Percentiles rank a stretch among this genome's conserved stretches.
Conservation (phyloP, 2,888 invertebrate species). For the Epinotia nisella region DNA sequence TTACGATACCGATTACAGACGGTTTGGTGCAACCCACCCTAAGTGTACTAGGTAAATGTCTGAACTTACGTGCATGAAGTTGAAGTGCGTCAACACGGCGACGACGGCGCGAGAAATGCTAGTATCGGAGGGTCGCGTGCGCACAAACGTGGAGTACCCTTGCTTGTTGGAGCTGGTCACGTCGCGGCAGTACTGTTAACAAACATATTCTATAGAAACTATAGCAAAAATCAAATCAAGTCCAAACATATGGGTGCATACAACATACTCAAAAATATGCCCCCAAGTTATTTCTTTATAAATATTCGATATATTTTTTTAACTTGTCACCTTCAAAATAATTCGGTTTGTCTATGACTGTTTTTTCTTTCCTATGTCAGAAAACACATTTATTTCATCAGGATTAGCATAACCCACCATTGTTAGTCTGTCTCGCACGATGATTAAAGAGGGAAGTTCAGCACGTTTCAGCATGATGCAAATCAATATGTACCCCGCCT, state of each 20-base stretch:
- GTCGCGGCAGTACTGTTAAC: conserved; percentile 94
- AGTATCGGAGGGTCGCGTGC: conserved; percentile 96
- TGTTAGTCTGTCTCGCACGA: not conserved
- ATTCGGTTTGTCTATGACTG: not conserved
- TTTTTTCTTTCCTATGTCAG: not conserved
- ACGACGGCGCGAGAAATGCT: conserved; percentile 97
- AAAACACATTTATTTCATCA: not conserved
- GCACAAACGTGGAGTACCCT: conserved; percentile 95
- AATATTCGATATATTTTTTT: too few relatives aligned
- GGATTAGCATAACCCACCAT: not conserved
- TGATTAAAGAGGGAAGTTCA: not conserved
- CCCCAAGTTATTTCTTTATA: too few relatives aligned
- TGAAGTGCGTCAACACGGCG: conserved; percentile 92
- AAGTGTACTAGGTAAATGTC: not conserved
- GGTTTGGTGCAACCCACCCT: too few relatives aligned
- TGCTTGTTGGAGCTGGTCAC: conserved; percentile 94
- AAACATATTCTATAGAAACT: not conserved
- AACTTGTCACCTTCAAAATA: too few relatives aligned
- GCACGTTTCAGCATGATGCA: not conserved
- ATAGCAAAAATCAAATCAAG: not conserved
- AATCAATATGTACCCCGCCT: not conserved
- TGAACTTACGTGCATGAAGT: conserved; percentile 93
- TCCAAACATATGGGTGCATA: too few relatives aligned
- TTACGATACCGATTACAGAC: too few relatives aligned
- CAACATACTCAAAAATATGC: too few relatives aligned